Evolutionary conservation across 2,113 vertebrate genomes (phyloP).

Genomic region (Gadus macrocephalus): DNA sequence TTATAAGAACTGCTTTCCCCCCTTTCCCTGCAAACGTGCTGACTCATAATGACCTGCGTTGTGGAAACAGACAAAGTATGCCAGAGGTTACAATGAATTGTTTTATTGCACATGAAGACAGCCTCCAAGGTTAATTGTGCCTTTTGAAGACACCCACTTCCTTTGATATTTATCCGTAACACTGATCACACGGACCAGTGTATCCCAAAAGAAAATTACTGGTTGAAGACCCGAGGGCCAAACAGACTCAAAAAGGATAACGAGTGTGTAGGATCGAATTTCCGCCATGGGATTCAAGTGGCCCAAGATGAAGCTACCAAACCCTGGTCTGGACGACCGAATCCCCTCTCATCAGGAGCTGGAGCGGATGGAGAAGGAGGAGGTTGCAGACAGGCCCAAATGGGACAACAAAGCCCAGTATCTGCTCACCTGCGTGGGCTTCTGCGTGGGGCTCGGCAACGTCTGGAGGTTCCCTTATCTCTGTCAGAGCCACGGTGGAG

Average conservation of each 20-base stretch:
- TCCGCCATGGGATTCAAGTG: too few relatives aligned
- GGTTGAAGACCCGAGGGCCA: too few relatives aligned
- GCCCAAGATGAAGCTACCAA: constrained; percentile 77
- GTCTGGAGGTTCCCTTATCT: constrained; percentile 97
- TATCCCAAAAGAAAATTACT: too few relatives aligned
- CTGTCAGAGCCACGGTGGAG: constrained; percentile 97
- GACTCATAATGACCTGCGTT: constrained; percentile 63
- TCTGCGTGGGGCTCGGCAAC: constrained; percentile 95
- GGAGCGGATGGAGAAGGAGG: constrained; percentile 76
- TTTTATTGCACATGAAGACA: constrained; percentile 9
- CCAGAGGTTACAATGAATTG: constrained; percentile 46
- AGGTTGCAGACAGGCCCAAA: constrained; percentile 82
- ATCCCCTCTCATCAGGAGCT: constrained; percentile 79
- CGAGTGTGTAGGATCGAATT: too few relatives aligned
- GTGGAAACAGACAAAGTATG: constrained; percentile 49
- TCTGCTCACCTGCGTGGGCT: constrained; percentile 94
- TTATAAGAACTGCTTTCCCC: constrained; percentile 64
- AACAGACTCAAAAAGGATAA: too few relatives aligned
- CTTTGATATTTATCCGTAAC: too few relatives aligned
- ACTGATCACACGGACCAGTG: too few relatives aligned
- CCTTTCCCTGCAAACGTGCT: constrained; percentile 72
- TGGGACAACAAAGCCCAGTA: constrained; percentile 99
- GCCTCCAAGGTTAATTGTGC: too few relatives aligned
- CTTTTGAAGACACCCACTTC: too few relatives aligned
- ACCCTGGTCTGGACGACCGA: constrained; percentile 83